phyloP scores from a whole-genome alignment of 2,797 vertebrate species.

The Lateolabrax maculatus region DNA sequence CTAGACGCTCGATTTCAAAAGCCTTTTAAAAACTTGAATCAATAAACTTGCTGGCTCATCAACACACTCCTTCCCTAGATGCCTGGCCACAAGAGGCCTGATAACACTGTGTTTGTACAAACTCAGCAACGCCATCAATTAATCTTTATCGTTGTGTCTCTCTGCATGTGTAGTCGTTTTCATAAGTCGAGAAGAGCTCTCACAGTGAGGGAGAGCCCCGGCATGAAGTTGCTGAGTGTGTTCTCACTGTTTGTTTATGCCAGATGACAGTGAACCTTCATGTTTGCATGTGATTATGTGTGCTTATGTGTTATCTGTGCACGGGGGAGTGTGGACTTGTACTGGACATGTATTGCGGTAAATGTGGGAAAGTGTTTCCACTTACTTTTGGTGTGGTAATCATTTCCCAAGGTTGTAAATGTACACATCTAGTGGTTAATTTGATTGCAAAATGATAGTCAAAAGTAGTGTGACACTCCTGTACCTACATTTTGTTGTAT shows the following conservation, averaged over 20 bases:
- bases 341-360: constrained; percentile 7
- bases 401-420: constrained; percentile 14
- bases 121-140: constrained; percentile 51
- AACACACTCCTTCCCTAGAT: constrained; percentile 30
- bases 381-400: constrained; percentile 1
- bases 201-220: constrained; percentile 6
- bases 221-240: constrained; percentile 5
- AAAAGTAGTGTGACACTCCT: neutral
- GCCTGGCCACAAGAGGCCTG: constrained; percentile 44
- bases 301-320: constrained; percentile 28
- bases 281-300: constrained; percentile 38
- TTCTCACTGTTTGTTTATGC: constrained; percentile 32
- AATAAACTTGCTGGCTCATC: constrained; percentile 62
- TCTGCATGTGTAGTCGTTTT: constrained; percentile 23
- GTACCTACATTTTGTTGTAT: neutral
- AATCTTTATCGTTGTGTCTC: constrained; percentile 46
- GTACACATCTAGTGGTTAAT: neutral
- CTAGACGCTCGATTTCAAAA: constrained; percentile 60
- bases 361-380: constrained; percentile 32
- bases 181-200: constrained; percentile 21
- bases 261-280: constrained; percentile 19
- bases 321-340: constrained; percentile 9
- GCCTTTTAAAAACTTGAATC: constrained; percentile 66
- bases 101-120: constrained; percentile 45
- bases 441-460: neutral